Evolutionary conservation across 2,888 invertebrate genomes (phyloP).

Genomic region (Hofmannophila pseudospretella): DNA sequence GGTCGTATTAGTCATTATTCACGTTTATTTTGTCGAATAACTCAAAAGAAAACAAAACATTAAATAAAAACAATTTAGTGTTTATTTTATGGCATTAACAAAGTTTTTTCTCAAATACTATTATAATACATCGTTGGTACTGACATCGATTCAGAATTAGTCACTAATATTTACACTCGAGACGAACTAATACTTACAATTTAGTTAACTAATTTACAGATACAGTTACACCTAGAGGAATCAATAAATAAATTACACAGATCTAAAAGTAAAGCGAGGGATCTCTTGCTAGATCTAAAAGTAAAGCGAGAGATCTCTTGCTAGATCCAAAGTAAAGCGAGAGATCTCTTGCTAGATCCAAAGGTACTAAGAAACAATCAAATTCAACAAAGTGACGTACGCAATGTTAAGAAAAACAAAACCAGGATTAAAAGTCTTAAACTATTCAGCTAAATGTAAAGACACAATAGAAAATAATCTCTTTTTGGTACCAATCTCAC

Average conservation of each 20-base stretch:
- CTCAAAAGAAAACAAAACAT: slow-evolving; percentile 31
- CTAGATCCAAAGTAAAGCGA: too few species aligned
- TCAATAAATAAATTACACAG: slow-evolving; percentile 66
- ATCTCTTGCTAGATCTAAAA: too few species aligned
- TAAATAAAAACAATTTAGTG: slow-evolving; percentile 73
- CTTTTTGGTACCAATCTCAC: slow-evolving; percentile 77
- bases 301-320: too few species aligned
- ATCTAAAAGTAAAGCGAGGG: slow-evolving; percentile 35
- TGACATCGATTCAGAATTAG: slow-evolving; percentile 63
- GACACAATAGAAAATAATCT: slow-evolving; percentile 64
- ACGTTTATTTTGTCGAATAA: background rate
- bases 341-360: slow-evolving; percentile 22
- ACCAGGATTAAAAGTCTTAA: slow-evolving; percentile 33
- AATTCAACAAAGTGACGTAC: slow-evolving; percentile 53
- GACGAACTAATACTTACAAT: slow-evolving; percentile 53
- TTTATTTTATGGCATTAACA: slow-evolving; percentile 74
- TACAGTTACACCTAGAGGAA: slow-evolving; percentile 45
- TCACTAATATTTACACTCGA: slow-evolving; percentile 62
- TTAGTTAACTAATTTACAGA: slow-evolving; percentile 54
- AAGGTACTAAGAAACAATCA: slow-evolving; percentile 37
- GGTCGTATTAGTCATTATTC: background rate
- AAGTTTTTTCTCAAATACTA: slow-evolving; percentile 43
- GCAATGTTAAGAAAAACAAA: slow-evolving; percentile 38
- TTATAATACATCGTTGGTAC: slow-evolving; percentile 73
- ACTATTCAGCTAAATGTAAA: slow-evolving; percentile 50